Evolutionary conservation across 1,140 invertebrate species (phyloP), one percentile per base, ranked within the genome.

Genomic region (Zaprionus davidi): DNA sequence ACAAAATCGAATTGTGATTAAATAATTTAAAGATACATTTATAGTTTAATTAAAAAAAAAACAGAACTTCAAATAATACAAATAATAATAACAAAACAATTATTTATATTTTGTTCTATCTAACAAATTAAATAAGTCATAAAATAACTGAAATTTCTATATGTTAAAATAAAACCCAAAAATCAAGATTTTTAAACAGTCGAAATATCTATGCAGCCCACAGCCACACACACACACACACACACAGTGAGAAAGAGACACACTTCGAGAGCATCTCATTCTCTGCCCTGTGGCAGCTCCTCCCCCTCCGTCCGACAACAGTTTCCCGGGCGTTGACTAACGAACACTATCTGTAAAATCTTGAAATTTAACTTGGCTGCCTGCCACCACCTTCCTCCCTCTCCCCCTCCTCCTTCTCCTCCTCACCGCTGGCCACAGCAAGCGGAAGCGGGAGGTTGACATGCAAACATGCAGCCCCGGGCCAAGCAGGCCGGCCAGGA

Each of bases 291-390:
- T 2, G 2, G 17, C 46, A 20, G 2, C 17, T 31, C 49, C 53
- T 9, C 31, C 11, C 12, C 6, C 24, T 17, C 3, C 17, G 17
- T 0, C n/a, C 17, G 7, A 34, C 41, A 13, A 15, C 5, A 24
- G 4, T n/a, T 24, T 36, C 53, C 34, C n/a, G 44, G 56, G 68
- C 93, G 75, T 78, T 78, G 72, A 78, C 82, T 82, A 77, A 75
- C 76, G 75, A 85, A 86, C 79, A 82, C 73, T 86, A 82, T 82
- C 79, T 77, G 72, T 73, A 76, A 87, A 86, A 87, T 76, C 80
- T 78, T 78, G 58, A 87, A 82, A 87, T 81, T 87, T 76, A 71
- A 87, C 73, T 82, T 87, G 84, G 84, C 83, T 78, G 76, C 69
- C 69, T 80, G 79, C 79, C 84, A 87, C 87, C 67, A 57, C 65